Conservation (phyloP, 2,113 vertebrate species). For the Calyptomena viridis region DNA sequence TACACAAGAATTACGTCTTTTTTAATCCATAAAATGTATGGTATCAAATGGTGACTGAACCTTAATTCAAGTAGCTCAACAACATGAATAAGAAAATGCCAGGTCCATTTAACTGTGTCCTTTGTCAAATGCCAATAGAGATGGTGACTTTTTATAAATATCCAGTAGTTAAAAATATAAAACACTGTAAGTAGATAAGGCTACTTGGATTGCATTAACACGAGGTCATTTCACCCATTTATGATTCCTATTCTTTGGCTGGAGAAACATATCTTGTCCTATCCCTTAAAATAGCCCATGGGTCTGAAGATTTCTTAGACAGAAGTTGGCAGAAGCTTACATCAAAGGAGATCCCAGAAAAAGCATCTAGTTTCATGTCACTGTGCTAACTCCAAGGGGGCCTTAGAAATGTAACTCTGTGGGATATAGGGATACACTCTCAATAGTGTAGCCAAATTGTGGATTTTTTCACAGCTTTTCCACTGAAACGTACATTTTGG, state of each 20-base stretch:
- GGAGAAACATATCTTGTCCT: not conserved
- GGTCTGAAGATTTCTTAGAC: not conserved
- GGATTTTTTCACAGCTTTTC: not conserved
- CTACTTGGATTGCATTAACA: not conserved
- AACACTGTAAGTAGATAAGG: slow-evolving; percentile 7
- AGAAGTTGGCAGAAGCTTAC: not conserved
- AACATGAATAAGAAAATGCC: slow-evolving; percentile 65
- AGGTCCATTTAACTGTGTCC: slow-evolving; percentile 62
- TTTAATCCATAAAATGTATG: not conserved
- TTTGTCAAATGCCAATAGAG: slow-evolving; percentile 62
- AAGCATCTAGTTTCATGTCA: not conserved
- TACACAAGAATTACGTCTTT: not conserved
- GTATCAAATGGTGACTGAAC: slow-evolving; percentile 10
- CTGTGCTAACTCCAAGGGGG: not conserved
- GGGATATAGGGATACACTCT: not conserved
- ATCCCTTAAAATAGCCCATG: not conserved
- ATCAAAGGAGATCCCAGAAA: slow-evolving; percentile 1
- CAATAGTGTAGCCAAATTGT: not conserved
- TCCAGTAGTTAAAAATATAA: slow-evolving; percentile 49
- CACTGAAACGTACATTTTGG: not conserved
- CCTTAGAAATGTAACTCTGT: not conserved
- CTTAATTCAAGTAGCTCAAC: slow-evolving; percentile 52
- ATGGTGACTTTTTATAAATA: slow-evolving; percentile 64
- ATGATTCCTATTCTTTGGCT: slow-evolving; percentile 10
- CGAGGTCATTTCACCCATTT: not conserved